Percentiles rank a stretch among this genome's conserved stretches.
phyloP scores from a whole-genome alignment of 2,113 vertebrate species.

The Toxotes jaculatrix region DNA sequence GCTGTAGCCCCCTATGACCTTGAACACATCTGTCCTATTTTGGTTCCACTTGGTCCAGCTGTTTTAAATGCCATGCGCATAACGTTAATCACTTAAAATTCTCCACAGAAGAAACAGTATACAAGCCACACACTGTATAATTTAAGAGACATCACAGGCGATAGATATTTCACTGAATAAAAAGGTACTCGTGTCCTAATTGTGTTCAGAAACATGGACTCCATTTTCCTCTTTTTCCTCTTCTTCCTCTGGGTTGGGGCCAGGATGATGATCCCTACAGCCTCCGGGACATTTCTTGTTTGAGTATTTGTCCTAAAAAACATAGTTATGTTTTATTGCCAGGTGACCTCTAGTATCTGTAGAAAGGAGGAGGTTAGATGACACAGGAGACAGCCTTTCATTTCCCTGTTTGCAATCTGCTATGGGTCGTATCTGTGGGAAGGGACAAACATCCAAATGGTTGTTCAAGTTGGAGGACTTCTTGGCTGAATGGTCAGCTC shows the following conservation, averaged over 20 bases:
- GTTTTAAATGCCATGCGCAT: conserved; percentile 27
- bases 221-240: background rate
- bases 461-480: background rate
- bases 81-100: conserved; percentile 20
- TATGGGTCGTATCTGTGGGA: background rate
- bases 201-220: background rate
- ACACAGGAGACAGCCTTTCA: background rate
- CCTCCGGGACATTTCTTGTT: background rate
- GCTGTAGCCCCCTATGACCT: conserved; percentile 41
- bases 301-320: background rate
- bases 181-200: background rate
- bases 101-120: background rate
- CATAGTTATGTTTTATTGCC: background rate
- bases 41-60: conserved; percentile 34
- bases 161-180: conserved; percentile 1
- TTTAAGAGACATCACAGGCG: conserved; percentile 10
- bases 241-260: background rate
- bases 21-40: conserved; percentile 57
- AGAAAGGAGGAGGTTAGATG: background rate
- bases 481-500: conserved; percentile 5
- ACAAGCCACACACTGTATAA: conserved; percentile 9
- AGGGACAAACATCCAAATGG: background rate
- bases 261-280: background rate
- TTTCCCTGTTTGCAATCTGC: background rate
- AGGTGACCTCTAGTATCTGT: background rate